phyloP scores from a whole-genome alignment of 2,113 vertebrate genomes.

The Columbina picui region DNA sequence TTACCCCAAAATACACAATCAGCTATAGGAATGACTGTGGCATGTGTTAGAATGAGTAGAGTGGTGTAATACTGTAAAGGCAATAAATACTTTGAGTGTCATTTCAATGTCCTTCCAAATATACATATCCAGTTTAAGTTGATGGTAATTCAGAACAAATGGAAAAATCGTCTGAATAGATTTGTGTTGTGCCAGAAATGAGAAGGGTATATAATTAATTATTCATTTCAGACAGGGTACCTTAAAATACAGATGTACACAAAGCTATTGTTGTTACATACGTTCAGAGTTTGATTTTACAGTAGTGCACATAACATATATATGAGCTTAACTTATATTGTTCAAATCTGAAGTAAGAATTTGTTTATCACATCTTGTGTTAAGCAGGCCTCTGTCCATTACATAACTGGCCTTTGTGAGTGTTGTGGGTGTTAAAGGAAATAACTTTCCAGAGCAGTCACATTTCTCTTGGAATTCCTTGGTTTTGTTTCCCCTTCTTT shows the following conservation, averaged over 20 bases:
- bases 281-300: background rate
- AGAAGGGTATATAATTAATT: too few species aligned
- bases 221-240: background rate
- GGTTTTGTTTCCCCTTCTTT: background rate
- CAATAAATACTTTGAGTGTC: background rate
- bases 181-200: background rate
- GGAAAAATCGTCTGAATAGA: background rate
- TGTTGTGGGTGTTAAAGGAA: background rate
- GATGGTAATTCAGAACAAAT: background rate
- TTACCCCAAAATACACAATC: background rate
- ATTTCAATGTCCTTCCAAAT: background rate
- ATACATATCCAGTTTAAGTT: background rate
- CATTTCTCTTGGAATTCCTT: background rate
- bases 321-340: background rate
- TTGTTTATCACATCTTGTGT: background rate
- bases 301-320: background rate
- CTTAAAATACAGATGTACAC: background rate
- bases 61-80: background rate
- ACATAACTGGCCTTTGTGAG: background rate
- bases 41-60: background rate
- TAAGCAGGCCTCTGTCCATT: background rate
- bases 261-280: background rate
- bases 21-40: background rate
- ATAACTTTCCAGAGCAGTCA: background rate
- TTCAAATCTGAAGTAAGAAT: background rate